A percentile compares a stretch with the other conserved stretches of the same genome.
These are phyloP conservation scores for Serilophus lunatus DNA, from an alignment of 2,113 vertebrate genomes.

Conservation along the genomic window DNA sequence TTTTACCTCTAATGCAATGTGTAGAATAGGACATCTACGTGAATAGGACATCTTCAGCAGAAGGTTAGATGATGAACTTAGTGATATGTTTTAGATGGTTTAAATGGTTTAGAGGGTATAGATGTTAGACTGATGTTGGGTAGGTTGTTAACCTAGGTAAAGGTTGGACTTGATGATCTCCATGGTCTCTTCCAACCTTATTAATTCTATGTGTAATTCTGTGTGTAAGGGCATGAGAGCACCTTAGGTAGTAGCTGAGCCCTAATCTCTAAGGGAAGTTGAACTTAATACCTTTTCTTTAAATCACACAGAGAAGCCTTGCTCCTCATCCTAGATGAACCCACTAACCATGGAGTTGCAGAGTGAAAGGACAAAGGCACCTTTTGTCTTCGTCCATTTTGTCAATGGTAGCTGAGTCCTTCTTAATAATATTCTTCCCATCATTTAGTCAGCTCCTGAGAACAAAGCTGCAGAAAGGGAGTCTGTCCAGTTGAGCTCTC, in stretches of 20 bases:
- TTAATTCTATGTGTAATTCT: too few relatives aligned
- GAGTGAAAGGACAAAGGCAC: not conserved
- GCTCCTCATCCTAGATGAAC: not conserved
- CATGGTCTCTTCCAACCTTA: too few relatives aligned
- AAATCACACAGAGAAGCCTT: not conserved
- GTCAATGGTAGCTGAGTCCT: not conserved
- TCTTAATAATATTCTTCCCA: not conserved
- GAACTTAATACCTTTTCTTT: not conserved
- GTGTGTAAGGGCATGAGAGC: not conserved
- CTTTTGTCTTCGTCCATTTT: not conserved
- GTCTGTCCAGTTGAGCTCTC: not conserved
- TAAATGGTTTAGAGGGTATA: too few relatives aligned
- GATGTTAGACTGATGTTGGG: too few relatives aligned
- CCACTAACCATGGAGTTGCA: rapidly evolving
- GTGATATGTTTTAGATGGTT: too few relatives aligned
- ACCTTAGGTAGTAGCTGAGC: not conserved
- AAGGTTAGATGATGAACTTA: too few relatives aligned
- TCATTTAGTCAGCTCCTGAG: not conserved
- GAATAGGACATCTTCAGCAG: too few relatives aligned
- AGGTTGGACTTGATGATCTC: too few relatives aligned
- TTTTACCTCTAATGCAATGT: not conserved
- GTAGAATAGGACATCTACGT: not conserved
- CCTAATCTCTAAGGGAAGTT: not conserved
- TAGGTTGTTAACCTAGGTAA: too few relatives aligned
- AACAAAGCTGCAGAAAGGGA: not conserved